phyloP scores from a whole-genome alignment of 2,888 invertebrate species.

The Cantharis lateralis region DNA sequence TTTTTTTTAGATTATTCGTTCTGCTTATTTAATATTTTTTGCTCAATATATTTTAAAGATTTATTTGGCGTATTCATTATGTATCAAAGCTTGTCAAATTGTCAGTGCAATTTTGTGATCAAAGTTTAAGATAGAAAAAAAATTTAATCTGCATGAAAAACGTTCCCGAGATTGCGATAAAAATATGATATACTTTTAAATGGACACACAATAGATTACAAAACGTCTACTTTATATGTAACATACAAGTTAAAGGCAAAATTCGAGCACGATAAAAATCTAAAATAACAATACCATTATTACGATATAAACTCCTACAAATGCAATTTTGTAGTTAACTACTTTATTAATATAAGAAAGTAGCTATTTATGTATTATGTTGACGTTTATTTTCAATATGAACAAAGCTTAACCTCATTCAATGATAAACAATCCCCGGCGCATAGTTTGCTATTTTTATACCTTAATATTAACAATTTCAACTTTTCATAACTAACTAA shows the following conservation, averaged over 20 bases:
- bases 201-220: constrained; percentile 19
- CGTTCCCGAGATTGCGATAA: constrained; percentile 3
- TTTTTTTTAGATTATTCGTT: too few species aligned
- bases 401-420: constrained; percentile 16
- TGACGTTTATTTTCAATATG: constrained; percentile 20
- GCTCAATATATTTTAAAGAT: not conserved
- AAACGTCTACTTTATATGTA: constrained; percentile 11
- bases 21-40: not conserved
- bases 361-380: constrained; percentile 11
- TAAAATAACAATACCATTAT: constrained; percentile 27
- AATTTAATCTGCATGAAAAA: constrained; percentile 8
- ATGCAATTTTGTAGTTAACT: constrained; percentile 15
- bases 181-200: not conserved
- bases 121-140: not conserved
- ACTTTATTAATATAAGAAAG: constrained; percentile 17
- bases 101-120: not conserved
- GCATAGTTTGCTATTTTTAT: not conserved
- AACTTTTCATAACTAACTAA: not conserved
- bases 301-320: constrained; percentile 28
- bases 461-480: not conserved
- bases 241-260: constrained; percentile 17
- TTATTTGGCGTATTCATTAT: not conserved
- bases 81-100: not conserved
- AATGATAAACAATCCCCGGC: constrained; percentile 9
- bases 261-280: constrained; percentile 23